These are phyloP conservation scores for Silurus aristotelis DNA, from an alignment of 2,797 vertebrate genomes.

Conservation along the genomic window DNA sequence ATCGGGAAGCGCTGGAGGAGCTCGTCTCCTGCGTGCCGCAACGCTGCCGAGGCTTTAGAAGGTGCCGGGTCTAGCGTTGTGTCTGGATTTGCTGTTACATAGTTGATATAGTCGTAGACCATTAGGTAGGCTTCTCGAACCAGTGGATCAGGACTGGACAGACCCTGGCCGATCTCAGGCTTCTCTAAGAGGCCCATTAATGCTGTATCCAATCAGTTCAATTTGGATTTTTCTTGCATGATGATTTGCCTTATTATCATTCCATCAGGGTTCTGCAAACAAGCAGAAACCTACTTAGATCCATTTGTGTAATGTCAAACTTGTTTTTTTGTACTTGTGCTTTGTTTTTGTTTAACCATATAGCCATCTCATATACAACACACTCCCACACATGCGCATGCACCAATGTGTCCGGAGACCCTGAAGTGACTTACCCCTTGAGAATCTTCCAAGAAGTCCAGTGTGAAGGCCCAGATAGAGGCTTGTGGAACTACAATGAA, in stretches of 20 bases:
- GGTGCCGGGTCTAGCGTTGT: slow-evolving; percentile 61
- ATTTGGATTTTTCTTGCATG: slow-evolving; percentile 14
- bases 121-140: slow-evolving; percentile 74
- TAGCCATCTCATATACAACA: neutral
- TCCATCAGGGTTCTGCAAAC: neutral
- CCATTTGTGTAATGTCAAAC: neutral
- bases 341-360: neutral
- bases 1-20: slow-evolving; percentile 76
- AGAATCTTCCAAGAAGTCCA: slow-evolving; percentile 20
- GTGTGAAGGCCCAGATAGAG: slow-evolving; percentile 26
- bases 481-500: slow-evolving; percentile 36
- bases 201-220: neutral
- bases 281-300: neutral
- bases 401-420: neutral
- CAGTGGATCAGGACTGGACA: slow-evolving; percentile 69
- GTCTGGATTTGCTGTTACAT: slow-evolving; percentile 66
- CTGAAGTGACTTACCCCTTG: slow-evolving; percentile 59
- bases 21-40: slow-evolving; percentile 75
- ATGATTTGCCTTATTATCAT: neutral
- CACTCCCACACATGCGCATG: neutral
- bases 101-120: slow-evolving; percentile 74
- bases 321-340: neutral
- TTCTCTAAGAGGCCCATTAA: slow-evolving; percentile 63
- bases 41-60: slow-evolving; percentile 62
- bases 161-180: slow-evolving; percentile 56